Evolutionary conservation across 1,140 invertebrate species (phyloP).

Genomic region (Armadillidium nasatum): DNA sequence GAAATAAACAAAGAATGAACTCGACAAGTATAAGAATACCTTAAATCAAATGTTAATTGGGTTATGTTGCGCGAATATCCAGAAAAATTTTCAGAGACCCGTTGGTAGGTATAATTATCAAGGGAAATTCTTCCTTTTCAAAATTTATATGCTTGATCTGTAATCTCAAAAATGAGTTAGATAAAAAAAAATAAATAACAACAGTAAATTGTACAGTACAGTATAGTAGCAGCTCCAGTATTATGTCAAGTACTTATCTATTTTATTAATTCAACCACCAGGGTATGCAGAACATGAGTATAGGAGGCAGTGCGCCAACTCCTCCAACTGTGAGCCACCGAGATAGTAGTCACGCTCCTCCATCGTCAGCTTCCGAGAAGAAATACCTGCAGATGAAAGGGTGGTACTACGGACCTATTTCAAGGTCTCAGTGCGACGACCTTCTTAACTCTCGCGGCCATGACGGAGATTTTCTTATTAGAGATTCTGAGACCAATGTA

Average conservation of each 20-base stretch:
- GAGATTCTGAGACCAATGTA: conserved; percentile 98
- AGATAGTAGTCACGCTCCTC: background rate
- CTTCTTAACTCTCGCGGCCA: conserved; percentile 87
- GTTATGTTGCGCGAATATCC: too few species aligned
- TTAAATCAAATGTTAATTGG: too few species aligned
- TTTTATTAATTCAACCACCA: background rate
- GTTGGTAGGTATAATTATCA: too few species aligned
- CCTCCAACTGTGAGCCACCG: background rate
- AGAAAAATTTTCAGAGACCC: too few species aligned
- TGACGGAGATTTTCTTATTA: conserved; percentile 96
- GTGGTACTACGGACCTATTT: conserved; percentile 97
- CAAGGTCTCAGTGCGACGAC: conserved; percentile 88
- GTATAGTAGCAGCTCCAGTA: too few species aligned
- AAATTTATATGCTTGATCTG: too few species aligned
- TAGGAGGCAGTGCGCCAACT: background rate
- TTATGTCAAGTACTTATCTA: background rate
- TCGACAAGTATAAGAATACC: too few species aligned
- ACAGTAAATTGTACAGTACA: too few species aligned
- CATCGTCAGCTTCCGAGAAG: background rate
- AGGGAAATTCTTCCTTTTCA: too few species aligned
- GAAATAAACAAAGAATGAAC: too few species aligned
- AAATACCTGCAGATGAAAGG: conserved; percentile 55
- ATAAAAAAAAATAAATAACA: too few species aligned
- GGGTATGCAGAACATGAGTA: background rate
- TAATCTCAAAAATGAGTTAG: too few species aligned